Percentiles rank a stretch among this genome's conserved stretches.
phyloP scores from a whole-genome alignment of 2,113 vertebrate genomes.

The Osmerus mordax region DNA sequence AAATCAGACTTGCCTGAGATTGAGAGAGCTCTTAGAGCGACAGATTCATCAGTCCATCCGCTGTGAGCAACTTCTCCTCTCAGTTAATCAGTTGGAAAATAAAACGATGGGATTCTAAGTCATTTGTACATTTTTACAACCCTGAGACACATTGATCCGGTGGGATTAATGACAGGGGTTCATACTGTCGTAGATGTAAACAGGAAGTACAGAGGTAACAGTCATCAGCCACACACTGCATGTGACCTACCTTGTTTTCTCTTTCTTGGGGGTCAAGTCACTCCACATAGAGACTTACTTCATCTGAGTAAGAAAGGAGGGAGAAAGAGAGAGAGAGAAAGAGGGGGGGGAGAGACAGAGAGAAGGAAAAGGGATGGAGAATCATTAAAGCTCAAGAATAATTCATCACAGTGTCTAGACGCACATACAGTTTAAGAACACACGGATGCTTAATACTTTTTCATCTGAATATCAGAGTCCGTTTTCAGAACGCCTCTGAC shows the following conservation, averaged over 20 bases:
- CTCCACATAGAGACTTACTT: constrained; percentile 67
- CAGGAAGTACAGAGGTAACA: constrained; percentile 69
- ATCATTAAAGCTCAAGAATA: constrained; percentile 56
- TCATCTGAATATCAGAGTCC: not conserved
- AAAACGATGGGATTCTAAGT: constrained; percentile 78
- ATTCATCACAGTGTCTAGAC: constrained; percentile 17
- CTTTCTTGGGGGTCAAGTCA: constrained; percentile 66
- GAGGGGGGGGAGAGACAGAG: not conserved
- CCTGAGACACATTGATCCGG: constrained; percentile 75
- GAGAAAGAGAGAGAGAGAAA: not conserved
- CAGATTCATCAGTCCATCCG: constrained; percentile 71
- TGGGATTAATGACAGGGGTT: constrained; percentile 76
- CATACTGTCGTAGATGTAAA: constrained; percentile 76
- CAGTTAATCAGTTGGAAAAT: constrained; percentile 78
- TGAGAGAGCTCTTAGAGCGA: constrained; percentile 62
- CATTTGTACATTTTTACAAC: constrained; percentile 81
- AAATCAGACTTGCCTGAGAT: not conserved
- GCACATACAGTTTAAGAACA: constrained; percentile 20
- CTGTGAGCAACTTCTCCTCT: constrained; percentile 65
- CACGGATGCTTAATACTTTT: constrained; percentile 36
- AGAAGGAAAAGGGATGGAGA: constrained; percentile 16
- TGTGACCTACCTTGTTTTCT: constrained; percentile 76
- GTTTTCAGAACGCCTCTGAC: not conserved
- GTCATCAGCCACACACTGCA: constrained; percentile 71
- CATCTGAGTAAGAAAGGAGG: constrained; percentile 57